phyloP scores from a whole-genome alignment of 2,888 invertebrate genomes.

The Ctena decussata region DNA sequence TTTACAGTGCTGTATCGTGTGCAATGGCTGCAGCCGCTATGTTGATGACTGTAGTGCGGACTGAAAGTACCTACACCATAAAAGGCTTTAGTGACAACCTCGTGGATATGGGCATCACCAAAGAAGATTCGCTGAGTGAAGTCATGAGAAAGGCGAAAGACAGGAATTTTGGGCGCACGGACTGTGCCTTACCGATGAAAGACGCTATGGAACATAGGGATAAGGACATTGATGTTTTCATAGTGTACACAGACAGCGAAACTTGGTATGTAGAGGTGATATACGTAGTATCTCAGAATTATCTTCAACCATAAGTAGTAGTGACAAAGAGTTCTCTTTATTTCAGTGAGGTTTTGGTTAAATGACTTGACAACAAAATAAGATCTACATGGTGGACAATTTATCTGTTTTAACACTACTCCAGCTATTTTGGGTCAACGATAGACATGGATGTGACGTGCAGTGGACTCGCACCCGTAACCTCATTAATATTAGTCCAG shows the following conservation, averaged over 20 bases:
- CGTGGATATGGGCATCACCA: constrained; percentile 48
- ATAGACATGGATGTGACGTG: too few species aligned
- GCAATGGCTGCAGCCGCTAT: constrained; percentile 88
- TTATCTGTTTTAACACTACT: too few species aligned
- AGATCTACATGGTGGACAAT: too few species aligned
- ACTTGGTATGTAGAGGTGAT: constrained; percentile 74
- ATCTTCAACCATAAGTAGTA: too few species aligned
- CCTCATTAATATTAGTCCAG: too few species aligned
- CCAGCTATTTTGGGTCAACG: too few species aligned
- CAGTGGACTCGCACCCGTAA: too few species aligned
- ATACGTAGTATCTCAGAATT: too few species aligned
- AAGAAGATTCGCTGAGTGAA: constrained; percentile 51
- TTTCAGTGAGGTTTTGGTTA: too few species aligned
- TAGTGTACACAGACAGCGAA: constrained; percentile 90
- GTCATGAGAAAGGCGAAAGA: constrained; percentile 53
- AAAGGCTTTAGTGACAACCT: constrained; percentile 72
- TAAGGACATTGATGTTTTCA: constrained; percentile 91
- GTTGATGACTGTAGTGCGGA: constrained; percentile 82
- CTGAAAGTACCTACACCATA: constrained; percentile 74
- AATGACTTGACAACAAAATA: too few species aligned
- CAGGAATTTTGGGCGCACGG: constrained; percentile 71
- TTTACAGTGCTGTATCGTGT: constrained; percentile 35
- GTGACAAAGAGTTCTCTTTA: too few species aligned
- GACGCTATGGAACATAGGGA: constrained; percentile 90
- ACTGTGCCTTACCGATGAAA: constrained; percentile 83